Base-by-base conservation (phyloP, 2,797 vertebrate genomes). In the Holocentrus rufus region DNA sequence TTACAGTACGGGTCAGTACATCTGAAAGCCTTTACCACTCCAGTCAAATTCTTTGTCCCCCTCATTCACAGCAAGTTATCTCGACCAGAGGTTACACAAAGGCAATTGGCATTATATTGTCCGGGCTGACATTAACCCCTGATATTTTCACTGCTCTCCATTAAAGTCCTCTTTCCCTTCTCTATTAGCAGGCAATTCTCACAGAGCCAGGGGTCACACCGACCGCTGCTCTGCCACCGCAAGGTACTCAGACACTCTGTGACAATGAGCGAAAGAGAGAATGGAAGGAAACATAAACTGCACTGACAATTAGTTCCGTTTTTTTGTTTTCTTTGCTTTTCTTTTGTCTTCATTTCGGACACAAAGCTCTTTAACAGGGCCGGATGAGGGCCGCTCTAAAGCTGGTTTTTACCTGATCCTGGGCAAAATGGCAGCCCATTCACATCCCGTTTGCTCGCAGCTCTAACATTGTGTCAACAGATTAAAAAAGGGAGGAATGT, bases 1-100 rank as follows among this genome's bases (percentile, higher is more conserved):
- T 94, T 93, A 93, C 93, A 92, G 93, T 93, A 89, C 75, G 93
- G 93, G 92, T 95, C 94, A 95, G 88, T 91, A 91, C 92, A 89
- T 93, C 91, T 92, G 91, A 94, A 95, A 93, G 92, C 87, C 91
- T 94, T 93, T 92, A 93, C 87, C 87, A 80, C 92, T 90, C 17
- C 85, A 91, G 91, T 93, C 93, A 90, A 90, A 91, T 90, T 90
- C 93, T 94, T 94, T 95, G 92, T 93, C 87, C 87, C 75, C 64
- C 86, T 86, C 83, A 80, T 91, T 92, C 89, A 92, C 87, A 69
- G 89, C 81, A 76, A 84, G 89, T 92, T 91, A 93, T 89, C 88
- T 79, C 22, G 76, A 91, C 85, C 65, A 64, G 78, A 58, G 82
- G 82, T 80, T 11, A 53, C 88, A 94, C 92, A 94, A 93, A 93